Evolutionary conservation across 2,797 vertebrate species (phyloP).

Genomic region (Galaxias olidus): DNA sequence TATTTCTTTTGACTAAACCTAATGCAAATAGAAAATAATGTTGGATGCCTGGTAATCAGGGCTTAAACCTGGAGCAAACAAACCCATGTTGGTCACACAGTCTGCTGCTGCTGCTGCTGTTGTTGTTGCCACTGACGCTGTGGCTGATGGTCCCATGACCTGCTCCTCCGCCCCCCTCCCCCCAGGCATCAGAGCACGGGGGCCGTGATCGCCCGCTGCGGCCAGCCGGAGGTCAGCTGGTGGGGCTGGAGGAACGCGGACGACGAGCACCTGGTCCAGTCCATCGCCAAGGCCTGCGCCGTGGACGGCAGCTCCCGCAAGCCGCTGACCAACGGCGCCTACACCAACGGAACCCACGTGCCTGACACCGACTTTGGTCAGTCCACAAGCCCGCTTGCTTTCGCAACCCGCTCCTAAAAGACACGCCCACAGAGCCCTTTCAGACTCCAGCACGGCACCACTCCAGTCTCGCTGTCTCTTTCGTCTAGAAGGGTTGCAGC

Average conservation of each 20-base stretch:
- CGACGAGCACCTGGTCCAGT: slow-evolving; percentile 94
- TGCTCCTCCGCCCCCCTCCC: neutral
- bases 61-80: neutral
- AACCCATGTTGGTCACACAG: neutral
- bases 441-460: neutral
- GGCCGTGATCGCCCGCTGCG: slow-evolving; percentile 94
- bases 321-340: slow-evolving; percentile 77
- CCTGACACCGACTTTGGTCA: slow-evolving; percentile 92
- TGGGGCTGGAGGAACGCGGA: slow-evolving; percentile 98
- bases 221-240: slow-evolving; percentile 99
- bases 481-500: slow-evolving; percentile 27
- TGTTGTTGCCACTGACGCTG: neutral
- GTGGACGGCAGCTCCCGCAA: slow-evolving; percentile 80
- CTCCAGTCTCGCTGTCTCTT: neutral
- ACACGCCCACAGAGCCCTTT: neutral
- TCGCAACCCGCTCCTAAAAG: neutral
- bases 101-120: neutral
- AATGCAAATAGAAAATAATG: neutral
- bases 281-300: slow-evolving; percentile 93
- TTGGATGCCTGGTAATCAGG: neutral
- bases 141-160: neutral
- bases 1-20: neutral
- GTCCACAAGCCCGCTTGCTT: slow-evolving; percentile 23
- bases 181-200: slow-evolving; percentile 91
- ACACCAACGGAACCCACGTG: slow-evolving; percentile 83